Evolutionary conservation across 2,113 vertebrate genomes (phyloP), one percentile per base, ranked within the genome.

Genomic region (Rafetus swinhoei): DNA sequence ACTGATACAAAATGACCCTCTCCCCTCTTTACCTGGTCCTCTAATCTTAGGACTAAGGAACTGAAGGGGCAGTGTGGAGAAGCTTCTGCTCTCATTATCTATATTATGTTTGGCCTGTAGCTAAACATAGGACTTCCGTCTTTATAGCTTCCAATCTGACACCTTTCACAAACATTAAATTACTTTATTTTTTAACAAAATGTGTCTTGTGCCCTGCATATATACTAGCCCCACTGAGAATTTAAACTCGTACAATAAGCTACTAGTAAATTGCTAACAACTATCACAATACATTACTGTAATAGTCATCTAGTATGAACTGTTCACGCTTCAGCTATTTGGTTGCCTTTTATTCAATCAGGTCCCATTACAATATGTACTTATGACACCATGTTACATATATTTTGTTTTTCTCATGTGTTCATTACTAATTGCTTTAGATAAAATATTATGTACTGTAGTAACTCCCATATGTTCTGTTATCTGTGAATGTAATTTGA

Each of bases 81-180:
- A 90, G 50, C 10, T 84, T 88, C 27, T 50, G 32, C n/a, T 93
- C 50, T 91, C 65, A 82, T 3, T 79, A 52, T 88, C 24, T 19
- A 27, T 81, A 15, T 5, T 54, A 45, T 83, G 89, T 86, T 27
- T 29, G 39, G 19, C 0, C 93, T 65, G 13, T 62, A 9, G 59
- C 21, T 83, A 21, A 62, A n/a, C 25, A 83, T 88, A 57, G 79
- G 69, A 91, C 16, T 94, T 95, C 0, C 0, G 53, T 88, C 85
- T 87, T 88, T 86, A 88, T 54, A 91, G 92, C 39, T 90, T 84
- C 80, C 83, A 83, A n/a, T 81, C 88, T 89, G 82, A 90, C 93
- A 84, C 90, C 87, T 94, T 85, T 91, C 69, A 91, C 88, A 82
- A 94, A 52, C 65, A 95, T 93, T 94, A 93, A 87, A 84, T 96